Evolutionary conservation across 2,888 invertebrate genomes (phyloP).

Genomic region (Lingula anatina): DNA sequence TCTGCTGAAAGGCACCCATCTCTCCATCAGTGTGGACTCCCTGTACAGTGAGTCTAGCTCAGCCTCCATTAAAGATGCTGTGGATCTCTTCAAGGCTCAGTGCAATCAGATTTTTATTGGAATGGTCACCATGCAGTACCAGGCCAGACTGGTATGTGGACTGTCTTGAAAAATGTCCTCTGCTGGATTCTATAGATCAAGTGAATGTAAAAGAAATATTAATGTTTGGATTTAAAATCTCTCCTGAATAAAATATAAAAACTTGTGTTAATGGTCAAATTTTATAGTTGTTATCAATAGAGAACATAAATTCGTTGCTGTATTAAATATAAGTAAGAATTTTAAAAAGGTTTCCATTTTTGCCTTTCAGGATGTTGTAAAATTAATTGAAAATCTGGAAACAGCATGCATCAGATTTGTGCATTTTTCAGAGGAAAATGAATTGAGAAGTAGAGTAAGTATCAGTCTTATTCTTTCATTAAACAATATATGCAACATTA

Average conservation of each 20-base stretch:
- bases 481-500: too few species aligned
- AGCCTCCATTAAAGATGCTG: slow-evolving; percentile 26
- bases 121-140: slow-evolving; percentile 98
- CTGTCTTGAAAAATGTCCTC: too few species aligned
- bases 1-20: slow-evolving; percentile 17
- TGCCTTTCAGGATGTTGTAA: slow-evolving; percentile 46
- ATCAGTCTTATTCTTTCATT: too few species aligned
- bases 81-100: slow-evolving; percentile 70
- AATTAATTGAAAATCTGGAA: slow-evolving; percentile 52
- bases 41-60: slow-evolving; percentile 36
- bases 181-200: too few species aligned
- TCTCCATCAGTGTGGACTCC: slow-evolving; percentile 53
- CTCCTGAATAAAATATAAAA: too few species aligned
- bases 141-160: slow-evolving; percentile 54
- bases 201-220: too few species aligned
- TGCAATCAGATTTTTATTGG: slow-evolving; percentile 95
- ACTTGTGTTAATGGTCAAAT: too few species aligned
- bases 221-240: too few species aligned
- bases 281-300: too few species aligned
- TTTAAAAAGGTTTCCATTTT: too few species aligned
- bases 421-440: slow-evolving; percentile 73
- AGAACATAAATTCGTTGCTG: too few species aligned
- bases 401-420: slow-evolving; percentile 88
- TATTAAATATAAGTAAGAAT: too few species aligned
- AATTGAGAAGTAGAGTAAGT: slow-evolving; percentile 48